These are phyloP conservation scores for Pristionchus fissidentatus DNA, from an alignment of 2,888 invertebrate species.

Conservation along the genomic window DNA sequence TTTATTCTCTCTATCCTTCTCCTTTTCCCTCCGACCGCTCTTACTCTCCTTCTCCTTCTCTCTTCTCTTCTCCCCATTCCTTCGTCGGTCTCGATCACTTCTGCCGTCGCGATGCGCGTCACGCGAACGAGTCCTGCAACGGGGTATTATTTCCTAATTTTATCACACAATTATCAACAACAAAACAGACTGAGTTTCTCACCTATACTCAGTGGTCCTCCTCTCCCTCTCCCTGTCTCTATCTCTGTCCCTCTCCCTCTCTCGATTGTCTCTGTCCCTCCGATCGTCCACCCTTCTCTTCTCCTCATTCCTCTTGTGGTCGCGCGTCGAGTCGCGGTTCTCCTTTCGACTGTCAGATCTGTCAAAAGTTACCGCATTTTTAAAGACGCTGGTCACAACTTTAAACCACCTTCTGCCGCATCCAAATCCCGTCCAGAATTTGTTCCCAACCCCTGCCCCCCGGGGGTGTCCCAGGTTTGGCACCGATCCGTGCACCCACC, in stretches of 20 bases:
- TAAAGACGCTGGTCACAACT: neutral
- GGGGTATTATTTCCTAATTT: neutral
- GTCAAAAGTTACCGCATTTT: neutral
- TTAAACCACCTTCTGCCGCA: neutral
- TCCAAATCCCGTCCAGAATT: neutral
- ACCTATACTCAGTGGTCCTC: neutral
- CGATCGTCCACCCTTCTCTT: neutral
- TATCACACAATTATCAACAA: neutral
- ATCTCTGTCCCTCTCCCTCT: slow-evolving; percentile 25
- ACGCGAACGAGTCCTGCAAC: neutral
- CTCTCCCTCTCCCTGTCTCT: neutral
- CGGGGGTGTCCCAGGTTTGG: neutral
- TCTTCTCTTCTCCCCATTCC: neutral
- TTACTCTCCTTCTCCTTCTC: slow-evolving; percentile 1
- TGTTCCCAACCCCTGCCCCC: neutral
- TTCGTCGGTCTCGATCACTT: neutral
- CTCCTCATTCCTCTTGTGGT: neutral
- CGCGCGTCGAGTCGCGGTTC: neutral
- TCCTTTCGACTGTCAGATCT: slow-evolving; percentile 22
- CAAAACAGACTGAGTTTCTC: too few species aligned
- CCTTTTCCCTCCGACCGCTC: neutral
- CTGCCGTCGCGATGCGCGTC: neutral
- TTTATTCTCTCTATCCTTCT: neutral
- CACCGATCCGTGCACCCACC: neutral
- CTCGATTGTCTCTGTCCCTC: too few species aligned